phyloP scores from a whole-genome alignment of 2,113 vertebrate species.

The Odontophorus gujanensis region DNA sequence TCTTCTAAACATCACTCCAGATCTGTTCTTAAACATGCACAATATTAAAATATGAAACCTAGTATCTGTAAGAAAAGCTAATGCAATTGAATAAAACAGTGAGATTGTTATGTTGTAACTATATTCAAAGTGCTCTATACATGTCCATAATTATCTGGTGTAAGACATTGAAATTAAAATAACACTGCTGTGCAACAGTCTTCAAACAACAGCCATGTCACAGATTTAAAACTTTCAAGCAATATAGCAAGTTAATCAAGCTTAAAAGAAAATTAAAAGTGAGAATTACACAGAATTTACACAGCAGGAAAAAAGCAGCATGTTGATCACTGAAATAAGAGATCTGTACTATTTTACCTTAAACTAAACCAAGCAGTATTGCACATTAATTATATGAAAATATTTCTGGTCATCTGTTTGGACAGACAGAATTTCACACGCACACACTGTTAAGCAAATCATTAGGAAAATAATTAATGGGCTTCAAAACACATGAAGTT shows the following conservation, averaged over 20 bases:
- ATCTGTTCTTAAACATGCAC: neutral
- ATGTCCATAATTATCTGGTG: conserved; percentile 47
- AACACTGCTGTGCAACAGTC: neutral
- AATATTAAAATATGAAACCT: neutral
- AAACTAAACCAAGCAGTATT: neutral
- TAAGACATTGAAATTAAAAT: conserved; percentile 56
- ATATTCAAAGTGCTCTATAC: conserved; percentile 20
- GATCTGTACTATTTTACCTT: neutral
- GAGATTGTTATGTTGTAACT: neutral
- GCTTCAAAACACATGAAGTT: neutral
- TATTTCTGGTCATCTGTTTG: neutral
- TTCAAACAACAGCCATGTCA: conserved; percentile 15
- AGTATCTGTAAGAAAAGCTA: neutral
- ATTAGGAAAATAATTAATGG: neutral
- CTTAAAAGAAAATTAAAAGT: neutral
- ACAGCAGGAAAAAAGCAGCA: neutral
- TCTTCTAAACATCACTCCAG: neutral
- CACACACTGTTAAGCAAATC: neutral
- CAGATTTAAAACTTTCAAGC: conserved; percentile 26
- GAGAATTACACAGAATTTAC: neutral
- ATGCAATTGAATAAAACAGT: neutral
- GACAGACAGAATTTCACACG: neutral
- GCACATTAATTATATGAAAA: fast-evolving
- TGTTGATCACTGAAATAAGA: neutral
- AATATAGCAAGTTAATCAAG: neutral